Evolutionary conservation across 2,113 vertebrate genomes (phyloP), one percentile per base, ranked within the genome.

Genomic region (Hassar affinis): DNA sequence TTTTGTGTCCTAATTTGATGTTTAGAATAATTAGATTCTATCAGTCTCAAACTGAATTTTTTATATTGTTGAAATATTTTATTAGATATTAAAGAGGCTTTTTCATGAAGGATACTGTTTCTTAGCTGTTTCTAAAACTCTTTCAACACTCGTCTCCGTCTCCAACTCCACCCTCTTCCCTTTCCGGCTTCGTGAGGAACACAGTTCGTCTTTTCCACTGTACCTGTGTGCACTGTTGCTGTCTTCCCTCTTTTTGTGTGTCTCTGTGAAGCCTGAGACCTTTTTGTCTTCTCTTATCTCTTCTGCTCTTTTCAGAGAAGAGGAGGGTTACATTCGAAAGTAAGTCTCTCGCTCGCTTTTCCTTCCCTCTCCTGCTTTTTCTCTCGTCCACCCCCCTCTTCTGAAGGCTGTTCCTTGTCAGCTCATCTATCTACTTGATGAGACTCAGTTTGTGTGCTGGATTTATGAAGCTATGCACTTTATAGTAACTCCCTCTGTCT

Each of bases 281-380:
- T 90, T 89, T 90, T 88, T 91, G 88, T 90, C 88, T 91, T 93
- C 85, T 91, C 86, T 90, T 89, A 86, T 89, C 91, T 91, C 87
- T 91, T 79, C 51, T 90, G 90, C 87, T 89, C 90, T 90, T 93
- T 91, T 89, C 93, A 95, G 94, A 95, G 91, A 95, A 94, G 91
- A 94, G 94, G 90, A 94, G 94, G 87, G 94, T 95, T 90, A 95
- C 94, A 74, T 95, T 94, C 90, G 94, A 95, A 94, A 95, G 94
- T 95, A 95, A 95, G 94, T 95, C 33, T 87, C 49, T 81, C 5
- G 66, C 56, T 80, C 47, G 57, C 71, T 35, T 79, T 85, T 54
- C 47, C 59, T 47, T 74, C 33, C 18, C 25, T 76, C 57, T 76
- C 64, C 42, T 18, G 47, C 42, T 79, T 38, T 69, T 15, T 62